Conservation (phyloP, 1,140 invertebrate species). For the Muscidifurax raptorellus region DNA sequence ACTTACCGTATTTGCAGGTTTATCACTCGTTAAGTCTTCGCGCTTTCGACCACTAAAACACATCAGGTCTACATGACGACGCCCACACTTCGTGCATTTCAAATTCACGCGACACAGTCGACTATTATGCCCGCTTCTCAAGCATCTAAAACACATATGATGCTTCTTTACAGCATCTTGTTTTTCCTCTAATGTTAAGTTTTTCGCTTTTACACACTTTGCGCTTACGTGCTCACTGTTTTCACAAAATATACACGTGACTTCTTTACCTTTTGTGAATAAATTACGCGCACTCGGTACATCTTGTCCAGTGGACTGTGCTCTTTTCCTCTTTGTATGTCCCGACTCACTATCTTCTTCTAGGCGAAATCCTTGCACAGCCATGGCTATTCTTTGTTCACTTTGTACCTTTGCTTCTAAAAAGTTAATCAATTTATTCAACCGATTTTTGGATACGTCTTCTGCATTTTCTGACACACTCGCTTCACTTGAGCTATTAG, state of each 20-base stretch:
- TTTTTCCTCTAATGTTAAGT: neutral
- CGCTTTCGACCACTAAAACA: conserved; percentile 2
- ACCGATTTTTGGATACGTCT: conserved; percentile 31
- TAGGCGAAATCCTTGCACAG: conserved; percentile 50
- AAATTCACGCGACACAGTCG: conserved; percentile 30
- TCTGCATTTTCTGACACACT: conserved; percentile 33
- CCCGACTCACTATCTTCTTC: neutral
- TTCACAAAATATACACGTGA: neutral
- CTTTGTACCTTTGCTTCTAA: conserved; percentile 56
- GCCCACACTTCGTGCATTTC: conserved; percentile 32
- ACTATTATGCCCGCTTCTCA: conserved; percentile 32
- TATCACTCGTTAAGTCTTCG: no score
- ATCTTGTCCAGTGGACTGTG: neutral
- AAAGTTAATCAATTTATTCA: conserved; percentile 57
- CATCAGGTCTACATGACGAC: conserved; percentile 42
- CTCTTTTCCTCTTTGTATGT: neutral
- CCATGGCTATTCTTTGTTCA: conserved; percentile 58
- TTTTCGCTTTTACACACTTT: neutral
- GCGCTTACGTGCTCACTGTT: neutral
- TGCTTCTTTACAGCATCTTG: neutral
- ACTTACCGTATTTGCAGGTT: neutral
- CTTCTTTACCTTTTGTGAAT: neutral
- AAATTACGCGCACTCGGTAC: neutral
- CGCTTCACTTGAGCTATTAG: neutral
- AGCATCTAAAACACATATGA: neutral